Evolutionary conservation across 2,113 vertebrate species (phyloP), one percentile per base, ranked within the genome.

Genomic region (Addax nasomaculatus): DNA sequence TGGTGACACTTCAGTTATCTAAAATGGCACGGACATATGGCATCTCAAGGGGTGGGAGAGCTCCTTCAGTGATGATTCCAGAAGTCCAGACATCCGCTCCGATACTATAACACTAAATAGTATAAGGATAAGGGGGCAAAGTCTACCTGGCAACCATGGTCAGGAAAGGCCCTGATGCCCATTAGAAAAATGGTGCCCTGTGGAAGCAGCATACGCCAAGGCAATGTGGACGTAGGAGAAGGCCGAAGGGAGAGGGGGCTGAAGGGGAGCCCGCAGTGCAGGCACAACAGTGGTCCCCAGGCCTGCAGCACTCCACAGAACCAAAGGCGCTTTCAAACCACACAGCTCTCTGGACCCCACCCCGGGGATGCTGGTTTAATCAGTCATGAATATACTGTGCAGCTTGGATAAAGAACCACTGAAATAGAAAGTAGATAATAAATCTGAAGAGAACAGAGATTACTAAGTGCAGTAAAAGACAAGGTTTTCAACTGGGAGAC

Each of bases 1-100:
- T 97, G 96, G 93, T 98, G 87, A 97, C 95, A 96, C 98, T 96
- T 93, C 86, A 76, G 97, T 84, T 85, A 73, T 96, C 93, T 90
- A 91, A 97, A 96, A 95, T 45, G 83, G 83, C 60, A 79, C 4
- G 57, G 95, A 86, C 98, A 98, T 98, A 97, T 96, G 98, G 97
- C 78, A 94, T 92, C 96, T 95, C 45, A 21, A 17, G n/a, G 57
- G 81, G 90, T 89, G 95, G 55, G 93, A 94, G 39, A 89, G 62
- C 57, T 89, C 62, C 83, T 43, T 86, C 85, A 73, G 91, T 36
- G 92, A 95, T 96, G 49, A 81, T 91, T 84, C 70, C 91, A 94
- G 87, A 94, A 89, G 47, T 80, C 55, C 19, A 85, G 57, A 96
- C 36, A 39, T 76, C 64, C 7, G 2, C 58, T 60, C 90, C 78